These are phyloP conservation scores for Abrostola triplasia DNA, from an alignment of 2,888 invertebrate species.

Conservation along the genomic window DNA sequence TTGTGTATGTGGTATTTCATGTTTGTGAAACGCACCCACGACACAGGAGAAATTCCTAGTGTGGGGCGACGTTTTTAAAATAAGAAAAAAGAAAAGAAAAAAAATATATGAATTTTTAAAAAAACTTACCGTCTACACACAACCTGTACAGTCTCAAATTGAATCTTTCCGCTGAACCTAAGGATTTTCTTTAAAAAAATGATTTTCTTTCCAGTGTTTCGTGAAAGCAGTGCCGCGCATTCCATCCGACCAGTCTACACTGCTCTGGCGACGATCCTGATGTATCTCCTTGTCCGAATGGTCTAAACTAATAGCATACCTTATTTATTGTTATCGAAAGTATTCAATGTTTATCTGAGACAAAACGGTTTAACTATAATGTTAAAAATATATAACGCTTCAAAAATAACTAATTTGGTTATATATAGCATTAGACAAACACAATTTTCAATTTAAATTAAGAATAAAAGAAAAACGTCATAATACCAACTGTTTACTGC, in stretches of 20 bases:
- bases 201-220: conserved; percentile 71
- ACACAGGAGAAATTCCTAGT: too few relatives aligned
- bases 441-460: background rate
- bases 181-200: conserved; percentile 14
- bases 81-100: too few relatives aligned
- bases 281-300: conserved; percentile 82
- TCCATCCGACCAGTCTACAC: conserved; percentile 65
- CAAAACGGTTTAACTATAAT: conserved; percentile 48
- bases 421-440: too few relatives aligned
- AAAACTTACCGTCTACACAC: too few relatives aligned
- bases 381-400: conserved; percentile 39
- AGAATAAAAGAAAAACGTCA: conserved; percentile 2
- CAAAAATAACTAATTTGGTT: conserved; percentile 10
- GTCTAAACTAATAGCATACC: conserved; percentile 73
- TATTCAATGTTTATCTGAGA: conserved; percentile 63
- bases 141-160: background rate
- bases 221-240: conserved; percentile 60
- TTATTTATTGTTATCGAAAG: conserved; percentile 80
- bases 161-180: conserved; percentile 5
- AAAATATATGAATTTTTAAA: too few relatives aligned
- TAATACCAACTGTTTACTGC: too few relatives aligned
- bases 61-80: too few relatives aligned
- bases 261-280: conserved; percentile 69
- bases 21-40: too few relatives aligned
- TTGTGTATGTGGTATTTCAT: too few relatives aligned